Percentiles rank a stretch among this genome's conserved stretches.
Conservation (phyloP, 2,797 vertebrate genomes). For the Brotula barbata region DNA sequence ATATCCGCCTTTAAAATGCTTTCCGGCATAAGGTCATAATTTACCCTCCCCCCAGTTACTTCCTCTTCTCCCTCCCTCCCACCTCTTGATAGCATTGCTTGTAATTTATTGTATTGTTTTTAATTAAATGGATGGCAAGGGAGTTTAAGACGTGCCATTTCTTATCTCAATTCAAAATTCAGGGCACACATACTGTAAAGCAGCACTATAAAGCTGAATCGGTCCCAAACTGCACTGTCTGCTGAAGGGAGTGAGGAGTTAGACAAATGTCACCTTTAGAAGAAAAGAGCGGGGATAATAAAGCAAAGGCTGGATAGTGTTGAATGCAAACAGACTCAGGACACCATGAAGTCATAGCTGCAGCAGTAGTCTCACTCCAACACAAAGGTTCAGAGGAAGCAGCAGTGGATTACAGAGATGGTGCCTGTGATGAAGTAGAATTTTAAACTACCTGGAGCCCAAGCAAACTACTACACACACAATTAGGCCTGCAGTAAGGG, state of each 20-base stretch:
- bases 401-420: conserved; percentile 58
- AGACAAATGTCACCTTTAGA: conserved; percentile 67
- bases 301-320: conserved; percentile 33
- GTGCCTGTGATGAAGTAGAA: conserved; percentile 42
- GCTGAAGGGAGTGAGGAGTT: conserved; percentile 58
- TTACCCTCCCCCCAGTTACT: conserved; percentile 65
- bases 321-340: conserved; percentile 35
- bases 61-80: conserved; percentile 39
- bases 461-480: conserved; percentile 12
- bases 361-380: conserved; percentile 43
- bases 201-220: conserved; percentile 58
- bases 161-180: conserved; percentile 69
- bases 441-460: conserved; percentile 52
- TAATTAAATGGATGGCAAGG: conserved; percentile 79
- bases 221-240: conserved; percentile 62
- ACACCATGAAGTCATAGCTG: conserved; percentile 21
- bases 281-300: conserved; percentile 38
- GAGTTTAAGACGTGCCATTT: conserved; percentile 66
- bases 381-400: conserved; percentile 52
- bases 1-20: conserved; percentile 60
- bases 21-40: conserved; percentile 72
- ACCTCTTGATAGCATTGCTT: conserved; percentile 63
- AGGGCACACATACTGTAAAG: conserved; percentile 58
- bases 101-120: conserved; percentile 81
- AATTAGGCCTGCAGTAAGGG: no score